Evolutionary conservation across 2,113 vertebrate species (phyloP).

Genomic region (Microcebus lehilahytsara): DNA sequence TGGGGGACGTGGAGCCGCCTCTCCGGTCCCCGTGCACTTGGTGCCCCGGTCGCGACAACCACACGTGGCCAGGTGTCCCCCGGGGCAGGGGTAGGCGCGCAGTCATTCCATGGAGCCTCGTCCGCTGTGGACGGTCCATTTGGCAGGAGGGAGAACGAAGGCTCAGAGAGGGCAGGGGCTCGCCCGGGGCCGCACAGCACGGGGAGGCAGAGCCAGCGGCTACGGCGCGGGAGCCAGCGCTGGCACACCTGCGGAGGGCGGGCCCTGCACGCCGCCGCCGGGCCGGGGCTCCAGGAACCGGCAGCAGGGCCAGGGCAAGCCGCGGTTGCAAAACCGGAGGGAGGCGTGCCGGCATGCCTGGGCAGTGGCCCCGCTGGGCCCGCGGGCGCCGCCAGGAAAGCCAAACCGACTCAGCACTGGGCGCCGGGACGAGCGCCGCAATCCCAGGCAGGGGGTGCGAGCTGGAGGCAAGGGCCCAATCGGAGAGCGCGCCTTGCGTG

Average conservation of each 20-base stretch:
- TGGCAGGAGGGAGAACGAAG: not conserved
- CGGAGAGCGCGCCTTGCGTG: fast-evolving
- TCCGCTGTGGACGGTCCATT: no score
- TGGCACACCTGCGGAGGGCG: not conserved
- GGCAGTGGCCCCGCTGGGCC: constrained; percentile 18
- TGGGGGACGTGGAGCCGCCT: no score
- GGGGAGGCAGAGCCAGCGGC: not conserved
- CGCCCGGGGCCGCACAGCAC: not conserved
- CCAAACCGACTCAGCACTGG: not conserved
- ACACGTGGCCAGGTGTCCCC: not conserved
- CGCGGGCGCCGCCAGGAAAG: not conserved
- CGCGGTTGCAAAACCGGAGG: constrained; percentile 37
- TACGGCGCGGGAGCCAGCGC: not conserved
- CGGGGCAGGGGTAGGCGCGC: not conserved
- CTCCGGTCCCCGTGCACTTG: no score
- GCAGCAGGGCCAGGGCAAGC: not conserved
- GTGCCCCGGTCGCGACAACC: not conserved
- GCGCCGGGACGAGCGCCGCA: no score
- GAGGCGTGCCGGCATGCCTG: constrained; percentile 18
- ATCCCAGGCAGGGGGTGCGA: not conserved
- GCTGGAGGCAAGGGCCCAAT: not conserved
- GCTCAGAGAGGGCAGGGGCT: not conserved
- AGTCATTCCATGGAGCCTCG: no score
- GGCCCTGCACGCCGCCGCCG: not conserved
- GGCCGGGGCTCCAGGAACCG: constrained; percentile 7